Percentiles rank a stretch among this genome's conserved stretches.
phyloP scores from a whole-genome alignment of 2,113 vertebrate species.

The Bubo blakistoni region DNA sequence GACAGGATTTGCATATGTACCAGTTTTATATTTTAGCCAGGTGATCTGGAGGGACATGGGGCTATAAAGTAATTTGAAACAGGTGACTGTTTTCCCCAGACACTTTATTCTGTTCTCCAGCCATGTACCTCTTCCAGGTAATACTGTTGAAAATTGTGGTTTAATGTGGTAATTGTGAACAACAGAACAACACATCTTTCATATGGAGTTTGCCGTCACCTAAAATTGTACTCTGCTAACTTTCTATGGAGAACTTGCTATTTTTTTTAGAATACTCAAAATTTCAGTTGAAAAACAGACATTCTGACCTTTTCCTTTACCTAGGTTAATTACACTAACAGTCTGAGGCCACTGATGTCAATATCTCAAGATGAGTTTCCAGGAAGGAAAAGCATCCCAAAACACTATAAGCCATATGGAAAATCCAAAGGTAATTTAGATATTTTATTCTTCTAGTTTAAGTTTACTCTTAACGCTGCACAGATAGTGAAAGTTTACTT shows the following conservation, averaged over 20 bases:
- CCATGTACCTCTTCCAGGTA: background rate
- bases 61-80: background rate
- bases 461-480: background rate
- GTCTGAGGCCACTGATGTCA: background rate
- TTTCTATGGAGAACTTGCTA: background rate
- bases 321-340: conserved; percentile 27
- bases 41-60: background rate
- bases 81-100: background rate
- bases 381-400: background rate
- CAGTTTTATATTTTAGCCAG: background rate
- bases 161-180: background rate
- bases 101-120: background rate
- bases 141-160: background rate
- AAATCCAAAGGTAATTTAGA: background rate
- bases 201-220: background rate
- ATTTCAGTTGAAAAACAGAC: background rate
- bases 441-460: background rate
- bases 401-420: background rate
- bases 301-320: background rate
- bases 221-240: background rate
- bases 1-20: background rate
- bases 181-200: background rate
- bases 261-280: background rate
- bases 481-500: background rate
- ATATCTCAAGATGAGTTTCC: conserved; percentile 1